phyloP scores from a whole-genome alignment of 2,797 vertebrate species.

The Pangasius krempfi region DNA sequence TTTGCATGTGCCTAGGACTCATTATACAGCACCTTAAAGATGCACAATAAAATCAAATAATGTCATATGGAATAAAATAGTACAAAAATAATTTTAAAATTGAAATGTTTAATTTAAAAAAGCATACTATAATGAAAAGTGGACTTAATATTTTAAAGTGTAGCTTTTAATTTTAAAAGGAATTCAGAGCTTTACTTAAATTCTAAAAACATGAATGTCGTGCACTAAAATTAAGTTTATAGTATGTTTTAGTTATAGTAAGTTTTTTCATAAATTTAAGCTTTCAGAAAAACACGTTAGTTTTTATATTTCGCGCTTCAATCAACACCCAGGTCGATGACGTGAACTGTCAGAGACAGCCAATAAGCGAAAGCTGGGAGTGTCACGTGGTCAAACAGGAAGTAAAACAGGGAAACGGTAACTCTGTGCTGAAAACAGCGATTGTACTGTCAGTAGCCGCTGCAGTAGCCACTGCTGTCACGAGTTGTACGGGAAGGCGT shows the following conservation, averaged over 20 bases:
- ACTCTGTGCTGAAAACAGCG: neutral
- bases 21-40: neutral
- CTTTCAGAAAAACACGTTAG: neutral
- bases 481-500: fast-evolving
- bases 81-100: neutral
- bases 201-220: neutral
- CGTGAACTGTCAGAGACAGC: neutral
- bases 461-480: too few relatives aligned
- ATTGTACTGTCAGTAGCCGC: too few relatives aligned
- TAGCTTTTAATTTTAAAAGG: neutral
- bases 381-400: neutral
- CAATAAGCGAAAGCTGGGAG: neutral
- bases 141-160: neutral
- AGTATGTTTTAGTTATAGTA: neutral
- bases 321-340: neutral
- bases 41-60: neutral
- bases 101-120: neutral
- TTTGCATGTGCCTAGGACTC: neutral
- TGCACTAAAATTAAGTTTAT: neutral
- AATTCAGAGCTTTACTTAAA: neutral
- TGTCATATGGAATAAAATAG: neutral
- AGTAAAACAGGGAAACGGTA: too few relatives aligned
- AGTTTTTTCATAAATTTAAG: neutral
- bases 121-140: neutral
- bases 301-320: neutral